Evolutionary conservation across 37 sponge, comb jelly and placozoan species (phyloP).

Genomic region (Spongilla lacustris): DNA sequence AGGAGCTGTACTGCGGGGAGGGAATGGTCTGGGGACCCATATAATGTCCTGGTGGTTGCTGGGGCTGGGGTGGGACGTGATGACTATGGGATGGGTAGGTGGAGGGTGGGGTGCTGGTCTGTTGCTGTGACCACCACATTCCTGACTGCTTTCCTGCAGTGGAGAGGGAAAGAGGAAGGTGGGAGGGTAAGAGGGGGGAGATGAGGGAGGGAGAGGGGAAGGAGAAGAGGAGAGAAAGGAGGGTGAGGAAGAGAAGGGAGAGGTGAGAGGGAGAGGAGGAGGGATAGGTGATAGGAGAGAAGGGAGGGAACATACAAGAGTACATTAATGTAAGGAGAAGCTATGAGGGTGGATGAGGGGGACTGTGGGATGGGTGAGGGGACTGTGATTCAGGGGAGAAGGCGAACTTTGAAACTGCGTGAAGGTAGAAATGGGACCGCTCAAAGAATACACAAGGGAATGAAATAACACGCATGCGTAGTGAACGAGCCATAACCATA

Average conservation of each 20-base stretch:
- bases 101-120: not conserved
- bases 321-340: no score
- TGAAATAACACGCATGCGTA: no score
- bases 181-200: not conserved
- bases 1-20: not conserved
- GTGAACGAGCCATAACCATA: no score
- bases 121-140: not conserved
- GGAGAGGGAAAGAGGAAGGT: not conserved
- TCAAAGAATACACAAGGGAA: no score
- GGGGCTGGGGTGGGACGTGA: not conserved
- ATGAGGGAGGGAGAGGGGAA: conserved; percentile 13
- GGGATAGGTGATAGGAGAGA: not conserved
- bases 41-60: not conserved
- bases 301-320: not conserved
- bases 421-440: not conserved
- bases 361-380: conserved; percentile 7
- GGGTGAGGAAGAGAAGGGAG: not conserved
- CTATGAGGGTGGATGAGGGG: not conserved
- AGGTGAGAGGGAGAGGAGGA: not conserved
- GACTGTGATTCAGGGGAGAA: not conserved
- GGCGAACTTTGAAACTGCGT: not conserved
- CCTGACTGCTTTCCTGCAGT: not conserved
- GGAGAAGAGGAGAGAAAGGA: not conserved
- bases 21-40: not conserved
- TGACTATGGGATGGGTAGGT: not conserved